Evolutionary conservation across 2,797 vertebrate species (phyloP).

Genomic region (Clamator glandarius): DNA sequence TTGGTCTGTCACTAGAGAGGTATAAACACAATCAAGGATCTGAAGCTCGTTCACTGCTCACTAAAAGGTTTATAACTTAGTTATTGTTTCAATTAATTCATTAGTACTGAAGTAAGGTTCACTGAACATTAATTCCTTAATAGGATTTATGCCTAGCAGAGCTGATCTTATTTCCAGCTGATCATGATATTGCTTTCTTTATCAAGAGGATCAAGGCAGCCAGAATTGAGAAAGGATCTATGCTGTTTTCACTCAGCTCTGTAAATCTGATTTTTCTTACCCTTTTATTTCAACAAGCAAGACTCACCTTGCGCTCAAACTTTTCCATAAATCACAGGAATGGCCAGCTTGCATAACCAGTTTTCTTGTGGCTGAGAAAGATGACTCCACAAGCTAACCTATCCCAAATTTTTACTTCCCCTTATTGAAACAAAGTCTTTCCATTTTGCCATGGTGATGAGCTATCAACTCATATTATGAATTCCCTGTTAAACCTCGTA

Average conservation of each 20-base stretch:
- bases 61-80: conserved; percentile 23
- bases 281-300: neutral
- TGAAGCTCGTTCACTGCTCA: neutral
- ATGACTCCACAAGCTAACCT: neutral
- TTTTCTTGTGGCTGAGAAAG: neutral
- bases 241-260: neutral
- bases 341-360: neutral
- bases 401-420: conserved; percentile 15
- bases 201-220: neutral
- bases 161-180: neutral
- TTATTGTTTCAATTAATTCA: conserved; percentile 47
- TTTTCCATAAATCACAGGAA: neutral
- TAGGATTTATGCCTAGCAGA: neutral
- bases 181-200: neutral
- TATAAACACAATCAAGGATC: neutral
- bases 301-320: neutral
- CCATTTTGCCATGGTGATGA: neutral
- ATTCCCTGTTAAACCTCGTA: neutral
- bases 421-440: neutral
- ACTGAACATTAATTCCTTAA: conserved; percentile 32
- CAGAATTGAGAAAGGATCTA: neutral
- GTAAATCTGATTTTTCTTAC: neutral
- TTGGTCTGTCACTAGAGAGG: neutral
- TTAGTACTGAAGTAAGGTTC: conserved; percentile 11
- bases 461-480: conserved; percentile 14